Percentiles rank a stretch among this genome's conserved stretches.
Evolutionary conservation across 2,113 vertebrate species (phyloP).

Genomic region (Lutjanus erythropterus): DNA sequence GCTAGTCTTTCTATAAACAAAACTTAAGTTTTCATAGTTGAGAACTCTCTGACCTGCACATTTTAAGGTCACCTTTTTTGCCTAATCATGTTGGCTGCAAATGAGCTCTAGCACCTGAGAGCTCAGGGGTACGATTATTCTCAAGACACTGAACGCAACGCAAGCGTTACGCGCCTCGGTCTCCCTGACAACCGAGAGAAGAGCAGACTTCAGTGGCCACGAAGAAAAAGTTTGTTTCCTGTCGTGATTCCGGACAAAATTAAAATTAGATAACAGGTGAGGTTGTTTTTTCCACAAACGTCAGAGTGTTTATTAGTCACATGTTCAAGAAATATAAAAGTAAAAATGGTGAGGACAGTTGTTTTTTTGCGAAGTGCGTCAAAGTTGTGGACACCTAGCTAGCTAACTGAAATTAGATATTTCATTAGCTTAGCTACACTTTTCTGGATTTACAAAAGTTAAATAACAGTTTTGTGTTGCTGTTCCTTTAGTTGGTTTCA

Average conservation of each 20-base stretch:
- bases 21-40: background rate
- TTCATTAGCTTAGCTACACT: background rate
- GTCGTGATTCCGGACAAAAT: background rate
- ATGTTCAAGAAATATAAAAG: background rate
- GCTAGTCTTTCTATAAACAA: no score
- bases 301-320: background rate
- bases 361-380: background rate
- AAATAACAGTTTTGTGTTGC: background rate
- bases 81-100: background rate
- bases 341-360: background rate
- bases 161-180: conserved; percentile 27
- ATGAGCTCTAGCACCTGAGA: background rate
- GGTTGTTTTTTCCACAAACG: background rate
- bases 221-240: conserved; percentile 24
- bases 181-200: conserved; percentile 44
- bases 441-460: background rate
- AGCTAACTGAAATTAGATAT: background rate
- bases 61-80: background rate
- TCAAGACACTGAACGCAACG: conserved; percentile 56
- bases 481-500: background rate
- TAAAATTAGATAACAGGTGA: conserved; percentile 6
- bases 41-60: background rate
- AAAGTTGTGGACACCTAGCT: background rate
- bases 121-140: conserved; percentile 40
- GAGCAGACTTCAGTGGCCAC: background rate